Evolutionary conservation across 37 sponge, comb jelly and placozoan species (phyloP).

Genomic region (Hexactinellida sp.): DNA sequence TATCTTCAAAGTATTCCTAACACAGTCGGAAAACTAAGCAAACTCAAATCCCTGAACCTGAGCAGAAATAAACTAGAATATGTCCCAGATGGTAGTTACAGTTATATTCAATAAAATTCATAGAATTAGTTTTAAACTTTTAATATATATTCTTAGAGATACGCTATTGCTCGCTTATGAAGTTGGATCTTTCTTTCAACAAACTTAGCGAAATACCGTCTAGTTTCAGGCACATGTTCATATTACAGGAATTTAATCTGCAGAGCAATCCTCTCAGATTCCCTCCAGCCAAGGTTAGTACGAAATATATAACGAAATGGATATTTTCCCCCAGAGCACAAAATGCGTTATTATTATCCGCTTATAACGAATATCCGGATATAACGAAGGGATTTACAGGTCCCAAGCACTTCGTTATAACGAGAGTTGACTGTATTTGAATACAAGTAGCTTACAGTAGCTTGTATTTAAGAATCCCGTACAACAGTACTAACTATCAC

Average conservation of each 20-base stretch:
- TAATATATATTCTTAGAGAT: background rate
- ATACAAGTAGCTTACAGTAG: no score
- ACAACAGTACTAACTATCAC: background rate
- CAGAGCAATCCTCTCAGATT: background rate
- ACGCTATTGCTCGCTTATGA: background rate
- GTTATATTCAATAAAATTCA: background rate
- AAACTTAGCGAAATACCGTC: background rate
- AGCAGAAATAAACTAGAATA: constrained; percentile 2
- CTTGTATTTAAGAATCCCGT: no score
- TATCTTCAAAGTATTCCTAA: background rate
- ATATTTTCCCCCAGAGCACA: no score
- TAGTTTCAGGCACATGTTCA: background rate
- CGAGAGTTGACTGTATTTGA: no score
- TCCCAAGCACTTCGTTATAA: no score
- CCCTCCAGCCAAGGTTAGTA: background rate
- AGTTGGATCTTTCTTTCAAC: background rate
- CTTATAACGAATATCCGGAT: no score
- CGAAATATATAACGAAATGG: no score
- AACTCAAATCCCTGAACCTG: background rate
- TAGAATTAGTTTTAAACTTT: background rate
- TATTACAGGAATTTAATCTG: background rate
- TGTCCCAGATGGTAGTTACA: background rate
- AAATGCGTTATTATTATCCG: no score
- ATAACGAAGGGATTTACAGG: no score
- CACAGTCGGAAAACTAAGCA: background rate